phyloP scores from a whole-genome alignment of 2,113 vertebrate genomes.

The Pelusios castaneus region DNA sequence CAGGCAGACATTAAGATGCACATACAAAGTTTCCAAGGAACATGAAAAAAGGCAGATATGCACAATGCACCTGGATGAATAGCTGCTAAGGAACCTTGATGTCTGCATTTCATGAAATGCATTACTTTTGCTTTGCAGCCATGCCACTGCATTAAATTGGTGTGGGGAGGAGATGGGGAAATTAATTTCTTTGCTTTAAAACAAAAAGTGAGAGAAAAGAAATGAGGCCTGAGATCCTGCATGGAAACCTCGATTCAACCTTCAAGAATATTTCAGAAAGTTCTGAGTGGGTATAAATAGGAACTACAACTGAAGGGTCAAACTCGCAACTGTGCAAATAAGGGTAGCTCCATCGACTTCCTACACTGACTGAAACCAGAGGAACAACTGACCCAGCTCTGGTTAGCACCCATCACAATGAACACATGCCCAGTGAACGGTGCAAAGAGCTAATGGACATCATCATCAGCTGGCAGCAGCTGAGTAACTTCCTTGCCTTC shows the following conservation, averaged over 20 bases:
- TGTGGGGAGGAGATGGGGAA: neutral
- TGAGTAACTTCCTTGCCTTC: rapidly evolving
- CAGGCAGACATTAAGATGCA: rapidly evolving
- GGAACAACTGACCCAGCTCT: neutral
- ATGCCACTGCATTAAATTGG: rapidly evolving
- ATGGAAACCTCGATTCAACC: rapidly evolving
- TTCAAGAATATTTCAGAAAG: rapidly evolving
- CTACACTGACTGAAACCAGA: neutral
- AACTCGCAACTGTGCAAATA: neutral
- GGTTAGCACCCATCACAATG: neutral
- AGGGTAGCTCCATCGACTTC: neutral
- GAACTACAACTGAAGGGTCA: neutral
- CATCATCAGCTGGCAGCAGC: neutral
- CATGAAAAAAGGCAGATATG: rapidly evolving
- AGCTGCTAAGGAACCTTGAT: neutral
- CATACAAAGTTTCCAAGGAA: rapidly evolving
- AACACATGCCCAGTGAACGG: neutral
- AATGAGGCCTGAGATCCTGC: rapidly evolving
- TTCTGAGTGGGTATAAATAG: neutral
- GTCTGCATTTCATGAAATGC: rapidly evolving
- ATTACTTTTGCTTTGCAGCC: neutral
- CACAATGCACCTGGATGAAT: neutral
- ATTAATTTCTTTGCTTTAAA: rapidly evolving
- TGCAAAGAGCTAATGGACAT: rapidly evolving
- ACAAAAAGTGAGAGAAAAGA: neutral